Evolutionary conservation across 2,888 invertebrate genomes (phyloP).

Genomic region (Coremacera marginata): DNA sequence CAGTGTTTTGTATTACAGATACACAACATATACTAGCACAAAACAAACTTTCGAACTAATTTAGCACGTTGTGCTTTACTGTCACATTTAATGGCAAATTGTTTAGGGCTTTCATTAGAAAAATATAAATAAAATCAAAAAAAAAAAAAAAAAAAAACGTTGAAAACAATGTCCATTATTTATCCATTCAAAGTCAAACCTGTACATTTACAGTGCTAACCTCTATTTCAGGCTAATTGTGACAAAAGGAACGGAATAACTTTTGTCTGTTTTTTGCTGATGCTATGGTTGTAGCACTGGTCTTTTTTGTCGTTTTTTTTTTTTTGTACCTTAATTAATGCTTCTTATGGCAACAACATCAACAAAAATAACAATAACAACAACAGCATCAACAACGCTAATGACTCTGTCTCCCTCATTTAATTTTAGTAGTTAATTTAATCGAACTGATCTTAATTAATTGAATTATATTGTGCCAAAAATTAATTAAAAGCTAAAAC

Average conservation of each 20-base stretch:
- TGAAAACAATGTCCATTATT: too few species aligned
- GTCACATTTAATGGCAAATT: too few species aligned
- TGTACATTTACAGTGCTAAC: too few species aligned
- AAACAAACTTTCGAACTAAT: background rate
- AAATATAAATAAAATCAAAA: too few species aligned
- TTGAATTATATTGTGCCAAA: background rate
- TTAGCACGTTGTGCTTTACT: too few species aligned
- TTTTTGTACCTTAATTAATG: background rate
- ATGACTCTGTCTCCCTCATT: background rate
- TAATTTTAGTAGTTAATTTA: slow-evolving; percentile 2
- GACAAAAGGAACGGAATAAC: too few species aligned
- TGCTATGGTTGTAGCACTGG: background rate
- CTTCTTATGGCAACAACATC: background rate
- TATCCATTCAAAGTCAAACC: too few species aligned
- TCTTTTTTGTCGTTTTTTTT: background rate
- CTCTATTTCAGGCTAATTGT: too few species aligned
- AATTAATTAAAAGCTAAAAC: slow-evolving; percentile 4
- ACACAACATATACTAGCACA: background rate
- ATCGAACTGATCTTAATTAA: slow-evolving; percentile 6
- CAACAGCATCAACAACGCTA: background rate
- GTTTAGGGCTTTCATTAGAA: too few species aligned
- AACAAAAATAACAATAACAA: background rate
- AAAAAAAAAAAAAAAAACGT: too few species aligned
- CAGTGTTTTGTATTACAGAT: background rate
- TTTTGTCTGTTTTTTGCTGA: background rate